Evolutionary conservation across 2,113 vertebrate genomes (phyloP).

Genomic region (Dipodomys merriami): DNA sequence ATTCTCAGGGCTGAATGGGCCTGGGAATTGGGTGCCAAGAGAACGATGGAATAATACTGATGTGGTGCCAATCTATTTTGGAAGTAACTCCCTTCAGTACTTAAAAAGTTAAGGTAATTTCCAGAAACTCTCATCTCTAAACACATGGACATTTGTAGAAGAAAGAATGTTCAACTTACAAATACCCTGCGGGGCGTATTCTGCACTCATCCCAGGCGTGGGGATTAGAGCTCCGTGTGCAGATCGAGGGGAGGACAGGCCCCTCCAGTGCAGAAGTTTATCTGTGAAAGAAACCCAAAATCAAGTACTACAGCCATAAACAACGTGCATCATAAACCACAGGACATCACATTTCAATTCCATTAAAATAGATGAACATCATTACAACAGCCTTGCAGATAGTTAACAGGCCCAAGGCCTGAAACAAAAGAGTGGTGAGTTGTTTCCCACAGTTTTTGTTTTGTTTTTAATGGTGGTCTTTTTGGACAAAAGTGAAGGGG

Average conservation of each 20-base stretch:
- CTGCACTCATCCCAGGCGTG: slow-evolving; percentile 81
- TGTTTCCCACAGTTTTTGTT: slow-evolving; percentile 55
- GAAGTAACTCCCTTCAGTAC: slow-evolving; percentile 81
- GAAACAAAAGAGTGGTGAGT: slow-evolving; percentile 44
- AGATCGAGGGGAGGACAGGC: slow-evolving; percentile 78
- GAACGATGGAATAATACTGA: slow-evolving; percentile 85
- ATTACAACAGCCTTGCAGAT: slow-evolving; percentile 81
- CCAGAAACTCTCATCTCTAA: slow-evolving; percentile 81
- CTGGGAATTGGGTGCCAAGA: slow-evolving; percentile 81
- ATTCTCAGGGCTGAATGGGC: slow-evolving; percentile 73
- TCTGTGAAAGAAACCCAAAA: slow-evolving; percentile 71
- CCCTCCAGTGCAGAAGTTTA: slow-evolving; percentile 57
- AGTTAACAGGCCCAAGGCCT: slow-evolving; percentile 68
- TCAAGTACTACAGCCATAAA: neutral
- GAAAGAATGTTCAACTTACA: slow-evolving; percentile 71
- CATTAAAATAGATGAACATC: slow-evolving; percentile 75
- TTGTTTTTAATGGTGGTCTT: slow-evolving; percentile 56
- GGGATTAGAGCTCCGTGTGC: slow-evolving; percentile 71
- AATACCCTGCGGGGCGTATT: slow-evolving; percentile 81
- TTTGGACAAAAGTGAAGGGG: slow-evolving; percentile 45
- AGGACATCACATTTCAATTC: slow-evolving; percentile 61
- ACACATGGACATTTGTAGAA: slow-evolving; percentile 73
- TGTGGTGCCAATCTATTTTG: slow-evolving; percentile 82
- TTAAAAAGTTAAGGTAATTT: slow-evolving; percentile 83
- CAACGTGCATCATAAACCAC: neutral